Percentiles rank a stretch among this genome's conserved stretches.
phyloP scores from a whole-genome alignment of 2,113 vertebrate genomes.

The Hepsetus odoe region DNA sequence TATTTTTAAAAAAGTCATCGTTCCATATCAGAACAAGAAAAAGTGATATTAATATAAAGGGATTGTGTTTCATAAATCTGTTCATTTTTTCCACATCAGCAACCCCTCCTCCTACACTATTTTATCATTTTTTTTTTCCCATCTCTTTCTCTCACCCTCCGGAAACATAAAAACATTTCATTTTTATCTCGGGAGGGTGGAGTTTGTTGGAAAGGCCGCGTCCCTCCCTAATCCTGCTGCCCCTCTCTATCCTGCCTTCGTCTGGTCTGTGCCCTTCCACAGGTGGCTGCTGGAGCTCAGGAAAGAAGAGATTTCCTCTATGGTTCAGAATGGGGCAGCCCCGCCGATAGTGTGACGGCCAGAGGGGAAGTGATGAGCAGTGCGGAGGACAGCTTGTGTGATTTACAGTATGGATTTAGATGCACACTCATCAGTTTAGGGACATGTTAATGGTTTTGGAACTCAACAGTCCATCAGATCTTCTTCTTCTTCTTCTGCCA shows the following conservation, averaged over 20 bases:
- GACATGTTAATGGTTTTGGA: too few species aligned
- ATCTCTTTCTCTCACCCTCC: constrained; percentile 55
- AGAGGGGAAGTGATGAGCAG: neutral
- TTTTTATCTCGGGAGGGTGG: neutral
- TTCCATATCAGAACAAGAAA: too few species aligned
- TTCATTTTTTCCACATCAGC: too few species aligned
- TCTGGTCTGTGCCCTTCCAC: constrained; percentile 43
- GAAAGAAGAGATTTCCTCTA: constrained; percentile 44
- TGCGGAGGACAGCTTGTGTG: too few species aligned
- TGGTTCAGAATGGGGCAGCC: neutral
- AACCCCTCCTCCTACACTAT: too few species aligned
- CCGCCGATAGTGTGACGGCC: neutral
- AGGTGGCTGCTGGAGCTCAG: constrained; percentile 49
- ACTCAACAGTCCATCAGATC: too few species aligned
- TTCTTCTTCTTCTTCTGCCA: too few species aligned
- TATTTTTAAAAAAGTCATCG: too few species aligned
- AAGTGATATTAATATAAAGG: too few species aligned
- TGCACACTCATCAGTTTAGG: too few species aligned
- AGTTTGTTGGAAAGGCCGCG: neutral
- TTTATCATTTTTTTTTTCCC: neutral
- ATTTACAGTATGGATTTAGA: too few species aligned
- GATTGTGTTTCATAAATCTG: too few species aligned
- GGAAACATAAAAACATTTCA: constrained; percentile 11
- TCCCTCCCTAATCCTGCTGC: neutral
- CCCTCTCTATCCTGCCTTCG: constrained; percentile 42